Base-by-base conservation (phyloP, 1,140 invertebrate species). In the Drosophila orena region DNA sequence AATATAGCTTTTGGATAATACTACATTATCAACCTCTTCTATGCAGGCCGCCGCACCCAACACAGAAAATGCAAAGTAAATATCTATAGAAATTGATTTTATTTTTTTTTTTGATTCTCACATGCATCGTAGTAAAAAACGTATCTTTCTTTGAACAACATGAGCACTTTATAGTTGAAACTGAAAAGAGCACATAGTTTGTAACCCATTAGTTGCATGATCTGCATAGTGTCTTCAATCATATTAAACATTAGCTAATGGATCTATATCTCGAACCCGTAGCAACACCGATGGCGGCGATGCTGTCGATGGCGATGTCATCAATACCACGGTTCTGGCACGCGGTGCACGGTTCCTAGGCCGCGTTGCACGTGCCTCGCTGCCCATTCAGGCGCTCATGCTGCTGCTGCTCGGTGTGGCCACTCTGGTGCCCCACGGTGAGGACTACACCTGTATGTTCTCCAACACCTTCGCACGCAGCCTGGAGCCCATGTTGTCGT, bases 301-400 rank as follows among this genome's bases (percentile, higher is more conserved):
- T 92, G 93, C 93, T 92, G 91, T 79, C 70, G 92, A 93, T 85
- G 90, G 89, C 81, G 93, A 93, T 92, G 94, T 93, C 75, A 94
- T 94, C 83, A 94, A 95, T 86, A 94, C 94, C 56, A 94, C 95
- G 72, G 94, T 96, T 54, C 93, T 97, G 75, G 93, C 94, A 42
- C 95, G 96, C 84, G 95, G 96, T 74, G 95, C 95, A 81, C 94
- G 95, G 46, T 98, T 98, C 94, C 94, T 98, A 84, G 95, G 96
- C 66, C 95, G 98, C 85, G 98, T 98, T 58, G 94, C 98, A 61
- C 94, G 97, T 88, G 96, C 97, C 37, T 98, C 97, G 12, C 93
- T 99, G 66, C 98, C 98, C 30, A 97, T 99, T 88, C 97, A 98
- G 93, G 96, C 97, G 37, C 93, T 98, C 68, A 96, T 98, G 94